Conservation (phyloP, 2,888 invertebrate species). For the Leucophenga montana region DNA sequence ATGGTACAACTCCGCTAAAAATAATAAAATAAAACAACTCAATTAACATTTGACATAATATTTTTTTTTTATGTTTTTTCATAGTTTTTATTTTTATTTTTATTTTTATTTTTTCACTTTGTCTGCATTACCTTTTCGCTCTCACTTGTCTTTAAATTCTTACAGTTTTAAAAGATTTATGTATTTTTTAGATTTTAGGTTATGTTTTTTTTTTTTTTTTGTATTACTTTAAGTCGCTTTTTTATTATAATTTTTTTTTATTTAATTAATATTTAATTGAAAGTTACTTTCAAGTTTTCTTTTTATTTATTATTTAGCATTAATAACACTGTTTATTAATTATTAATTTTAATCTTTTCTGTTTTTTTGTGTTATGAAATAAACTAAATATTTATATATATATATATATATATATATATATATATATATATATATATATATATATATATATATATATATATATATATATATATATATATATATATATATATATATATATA, state of each 20-base stretch:
- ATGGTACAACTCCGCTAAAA: too few species aligned
- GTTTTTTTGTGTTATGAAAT: constrained; percentile 47
- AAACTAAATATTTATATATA: constrained; percentile 46
- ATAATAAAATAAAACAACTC: constrained; percentile 57
- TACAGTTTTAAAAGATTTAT: constrained; percentile 52
- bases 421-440: constrained; percentile 43
- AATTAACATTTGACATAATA: constrained; percentile 64
- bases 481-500: constrained; percentile 43
- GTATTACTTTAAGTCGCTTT: constrained; percentile 19
- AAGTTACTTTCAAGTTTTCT: constrained; percentile 63
- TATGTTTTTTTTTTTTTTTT: constrained; percentile 41
- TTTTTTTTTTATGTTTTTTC: constrained; percentile 57
- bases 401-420: constrained; percentile 43
- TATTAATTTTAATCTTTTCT: constrained; percentile 33
- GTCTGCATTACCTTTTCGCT: constrained; percentile 33
- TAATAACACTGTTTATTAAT: constrained; percentile 59
- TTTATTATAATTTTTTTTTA: constrained; percentile 41
- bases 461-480: constrained; percentile 43
- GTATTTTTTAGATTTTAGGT: constrained; percentile 36
- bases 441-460: constrained; percentile 43
- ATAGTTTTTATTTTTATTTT: constrained; percentile 55
- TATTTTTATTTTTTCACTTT: constrained; percentile 44
- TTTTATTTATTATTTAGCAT: constrained; percentile 50
- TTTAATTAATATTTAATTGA: constrained; percentile 59
- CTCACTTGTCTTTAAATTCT: constrained; percentile 56